These are phyloP conservation scores for Leptopilina myrica DNA, from an alignment of 2,888 invertebrate species.

Conservation along the genomic window DNA sequence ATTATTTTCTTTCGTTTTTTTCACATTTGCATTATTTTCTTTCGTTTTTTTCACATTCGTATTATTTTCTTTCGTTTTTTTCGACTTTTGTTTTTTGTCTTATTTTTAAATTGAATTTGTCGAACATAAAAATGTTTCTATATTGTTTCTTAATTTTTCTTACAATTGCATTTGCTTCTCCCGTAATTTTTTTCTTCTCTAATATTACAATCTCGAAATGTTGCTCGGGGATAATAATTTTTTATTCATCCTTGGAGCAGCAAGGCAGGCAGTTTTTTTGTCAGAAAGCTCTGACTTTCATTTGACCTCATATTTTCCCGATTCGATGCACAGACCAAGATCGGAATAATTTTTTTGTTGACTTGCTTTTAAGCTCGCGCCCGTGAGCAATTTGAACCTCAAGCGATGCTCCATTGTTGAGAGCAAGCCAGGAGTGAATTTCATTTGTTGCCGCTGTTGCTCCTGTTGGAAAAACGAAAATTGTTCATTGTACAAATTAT, in stretches of 20 bases:
- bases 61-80: background rate
- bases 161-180: too few species aligned
- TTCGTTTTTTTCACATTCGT: background rate
- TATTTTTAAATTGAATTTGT: too few species aligned
- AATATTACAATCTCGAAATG: background rate
- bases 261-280: slow-evolving; percentile 40
- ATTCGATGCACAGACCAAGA: slow-evolving; percentile 76
- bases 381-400: slow-evolving; percentile 75
- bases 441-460: slow-evolving; percentile 70
- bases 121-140: too few species aligned
- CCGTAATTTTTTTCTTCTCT: too few species aligned
- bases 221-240: slow-evolving; percentile 22
- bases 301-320: slow-evolving; percentile 71
- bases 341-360: slow-evolving; percentile 73
- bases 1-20: background rate
- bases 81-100: too few species aligned
- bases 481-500: too few species aligned
- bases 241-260: slow-evolving; percentile 19
- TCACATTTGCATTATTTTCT: too few species aligned
- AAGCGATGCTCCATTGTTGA: slow-evolving; percentile 75
- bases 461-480: slow-evolving; percentile 55
- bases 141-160: too few species aligned
- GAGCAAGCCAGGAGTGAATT: slow-evolving; percentile 73
- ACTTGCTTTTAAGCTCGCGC: slow-evolving; percentile 69
- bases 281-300: slow-evolving; percentile 47